phyloP scores from a whole-genome alignment of 1,140 invertebrate species.

The Bombus soroeensis region DNA sequence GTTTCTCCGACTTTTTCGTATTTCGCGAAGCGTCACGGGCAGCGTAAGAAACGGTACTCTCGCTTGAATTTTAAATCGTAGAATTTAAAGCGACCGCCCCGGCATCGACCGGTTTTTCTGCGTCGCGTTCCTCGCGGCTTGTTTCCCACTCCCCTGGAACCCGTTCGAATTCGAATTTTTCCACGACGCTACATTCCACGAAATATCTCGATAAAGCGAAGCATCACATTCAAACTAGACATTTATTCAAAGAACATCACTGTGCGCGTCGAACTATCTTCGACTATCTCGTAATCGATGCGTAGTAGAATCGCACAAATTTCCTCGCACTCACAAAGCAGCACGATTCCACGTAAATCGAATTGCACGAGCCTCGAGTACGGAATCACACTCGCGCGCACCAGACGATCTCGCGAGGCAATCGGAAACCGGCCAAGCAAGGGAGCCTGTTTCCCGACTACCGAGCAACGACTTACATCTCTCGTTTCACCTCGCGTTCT shows the following conservation, averaged over 20 bases:
- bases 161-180: background rate
- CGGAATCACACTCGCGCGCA: background rate
- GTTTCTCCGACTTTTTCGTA: background rate
- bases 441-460: background rate
- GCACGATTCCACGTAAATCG: background rate
- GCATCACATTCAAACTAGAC: background rate
- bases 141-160: background rate
- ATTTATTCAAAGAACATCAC: background rate
- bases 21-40: background rate
- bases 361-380: background rate
- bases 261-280: too few relatives aligned
- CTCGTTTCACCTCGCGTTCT: slow-evolving; percentile 10
- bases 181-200: background rate
- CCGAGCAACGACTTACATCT: slow-evolving; percentile 19
- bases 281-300: background rate
- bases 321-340: background rate
- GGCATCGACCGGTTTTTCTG: slow-evolving; percentile 28
- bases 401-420: too few relatives aligned
- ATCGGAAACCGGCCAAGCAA: background rate
- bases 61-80: slow-evolving; percentile 3
- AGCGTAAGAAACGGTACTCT: background rate
- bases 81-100: slow-evolving; percentile 32
- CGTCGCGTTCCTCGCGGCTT: background rate
- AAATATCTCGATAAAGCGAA: background rate
- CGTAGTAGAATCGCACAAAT: background rate